Conservation (phyloP, 2,888 invertebrate genomes). For the Drosophila trichaetosa region DNA sequence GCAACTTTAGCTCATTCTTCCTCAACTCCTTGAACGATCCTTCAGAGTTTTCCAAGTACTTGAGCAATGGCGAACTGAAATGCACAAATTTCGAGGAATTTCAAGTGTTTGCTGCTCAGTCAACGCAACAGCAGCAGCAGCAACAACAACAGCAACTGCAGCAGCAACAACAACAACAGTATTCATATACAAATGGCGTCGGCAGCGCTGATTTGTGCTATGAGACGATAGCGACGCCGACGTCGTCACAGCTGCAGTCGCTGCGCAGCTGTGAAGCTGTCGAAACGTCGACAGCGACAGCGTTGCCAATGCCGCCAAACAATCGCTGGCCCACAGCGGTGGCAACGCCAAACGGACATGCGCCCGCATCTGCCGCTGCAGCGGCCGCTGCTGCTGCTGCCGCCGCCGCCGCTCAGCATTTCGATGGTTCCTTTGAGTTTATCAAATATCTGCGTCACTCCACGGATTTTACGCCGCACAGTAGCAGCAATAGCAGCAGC, state of each 20-base stretch:
- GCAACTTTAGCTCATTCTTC: slow-evolving; percentile 85
- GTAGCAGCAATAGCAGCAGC: slow-evolving; percentile 25
- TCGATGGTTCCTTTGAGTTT: slow-evolving; percentile 84
- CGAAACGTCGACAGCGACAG: slow-evolving; percentile 37
- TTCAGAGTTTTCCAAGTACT: slow-evolving; percentile 85
- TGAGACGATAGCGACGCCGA: slow-evolving; percentile 45
- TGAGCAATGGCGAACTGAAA: slow-evolving; percentile 85
- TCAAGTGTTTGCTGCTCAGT: slow-evolving; percentile 80
- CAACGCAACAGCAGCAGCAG: slow-evolving; percentile 48
- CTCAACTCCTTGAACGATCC: slow-evolving; percentile 84
- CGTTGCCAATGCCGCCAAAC: slow-evolving; percentile 43
- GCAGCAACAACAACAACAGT: slow-evolving; percentile 64
- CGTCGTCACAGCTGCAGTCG: slow-evolving; percentile 24
- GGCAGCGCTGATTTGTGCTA: slow-evolving; percentile 52
- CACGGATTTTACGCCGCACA: slow-evolving; percentile 78
- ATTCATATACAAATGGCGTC: slow-evolving; percentile 71
- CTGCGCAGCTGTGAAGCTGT: slow-evolving; percentile 34
- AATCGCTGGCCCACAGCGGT: slow-evolving; percentile 78
- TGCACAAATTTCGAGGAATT: slow-evolving; percentile 84
- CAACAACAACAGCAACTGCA: slow-evolving; percentile 46
- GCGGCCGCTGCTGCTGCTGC: slow-evolving; percentile 28
- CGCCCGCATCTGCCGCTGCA: slow-evolving; percentile 32
- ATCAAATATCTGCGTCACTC: slow-evolving; percentile 84
- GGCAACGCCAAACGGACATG: slow-evolving; percentile 69
- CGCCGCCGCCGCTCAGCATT: slow-evolving; percentile 73